Evolutionary conservation across 2,113 vertebrate species (phyloP), one percentile per base, ranked within the genome.

Genomic region (Rhinichthys klamathensis): DNA sequence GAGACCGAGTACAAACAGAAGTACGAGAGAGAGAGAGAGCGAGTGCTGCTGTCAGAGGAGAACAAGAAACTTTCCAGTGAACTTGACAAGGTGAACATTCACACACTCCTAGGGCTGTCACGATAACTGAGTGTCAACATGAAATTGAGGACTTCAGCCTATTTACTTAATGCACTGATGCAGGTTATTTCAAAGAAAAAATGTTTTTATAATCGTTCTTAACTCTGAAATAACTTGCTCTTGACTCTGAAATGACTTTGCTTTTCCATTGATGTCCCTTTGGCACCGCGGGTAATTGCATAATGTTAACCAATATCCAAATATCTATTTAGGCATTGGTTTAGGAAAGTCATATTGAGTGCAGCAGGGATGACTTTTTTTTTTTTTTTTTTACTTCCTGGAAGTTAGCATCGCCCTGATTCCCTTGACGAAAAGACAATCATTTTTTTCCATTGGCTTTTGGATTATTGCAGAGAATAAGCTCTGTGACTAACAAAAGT

Each of bases 51-150:
- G 67, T 95, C 92, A 0, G 98, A 99, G 63, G 97, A 99, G 87
- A 99, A 99, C 89, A 98, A 97, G 92, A 99, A 98, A 81, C 94
- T 99, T 82, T 97, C 97, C 32, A 96, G 88, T 91, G 96, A 99
- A 85, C 94, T 99, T 69, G 97, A 97, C 81, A 94, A 96, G 95
- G 95, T 97, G 89, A 91, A 90, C 32, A 54, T 84, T 84, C 67
- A 54, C 30, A 18, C 10, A 25, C 78, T 51, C 6, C 3, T 18
- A 49, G 3, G 27, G 25, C 49, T 54, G 73, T 46, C 46, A 49
- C 11, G 25, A 18, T 51, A 46, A 15, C 12, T 51, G 49, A 11
- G 32, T 30, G 25, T 58, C 30, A 61, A 58, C 32, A 25, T n/a
- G n/a, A 75, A 51, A 75, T 75, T 49, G 3, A 13, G 10, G 21